Evolutionary conservation across 2,888 invertebrate genomes (phyloP).

Genomic region (Cantharis flavilabris): DNA sequence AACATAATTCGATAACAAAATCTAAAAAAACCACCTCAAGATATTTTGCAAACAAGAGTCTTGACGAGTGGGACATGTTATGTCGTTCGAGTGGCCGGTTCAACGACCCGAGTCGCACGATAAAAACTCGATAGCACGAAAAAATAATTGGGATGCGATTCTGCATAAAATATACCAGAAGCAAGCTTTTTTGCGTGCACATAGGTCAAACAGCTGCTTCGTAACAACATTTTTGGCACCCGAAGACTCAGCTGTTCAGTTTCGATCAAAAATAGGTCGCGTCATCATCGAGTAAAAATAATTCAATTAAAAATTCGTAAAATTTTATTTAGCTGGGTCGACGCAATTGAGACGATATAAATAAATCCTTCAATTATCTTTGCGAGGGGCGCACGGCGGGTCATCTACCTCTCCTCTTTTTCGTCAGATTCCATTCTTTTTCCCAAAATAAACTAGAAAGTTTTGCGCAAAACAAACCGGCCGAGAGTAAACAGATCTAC

Average conservation of each 20-base stretch:
- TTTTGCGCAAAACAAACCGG: neutral
- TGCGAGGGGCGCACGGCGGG: slow-evolving; percentile 7
- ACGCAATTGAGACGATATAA: slow-evolving; percentile 17
- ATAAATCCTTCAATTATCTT: slow-evolving; percentile 14
- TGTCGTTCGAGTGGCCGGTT: neutral
- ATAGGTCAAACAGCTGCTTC: neutral
- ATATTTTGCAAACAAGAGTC: neutral
- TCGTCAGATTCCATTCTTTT: neutral
- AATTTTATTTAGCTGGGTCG: neutral
- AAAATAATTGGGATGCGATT: neutral
- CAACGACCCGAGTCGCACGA: neutral
- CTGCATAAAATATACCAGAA: neutral
- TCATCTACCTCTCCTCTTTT: slow-evolving; percentile 13
- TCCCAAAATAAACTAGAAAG: neutral
- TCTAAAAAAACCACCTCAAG: neutral
- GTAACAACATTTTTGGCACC: neutral
- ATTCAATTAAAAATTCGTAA: slow-evolving; percentile 3
- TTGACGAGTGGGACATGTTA: neutral
- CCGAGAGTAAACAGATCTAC: neutral
- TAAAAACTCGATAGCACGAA: neutral
- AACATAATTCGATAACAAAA: neutral
- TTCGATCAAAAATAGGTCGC: neutral
- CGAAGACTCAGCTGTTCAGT: neutral
- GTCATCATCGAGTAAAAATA: neutral
- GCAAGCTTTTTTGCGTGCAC: neutral